Conservation (phyloP, 1,140 invertebrate genomes). For the Penaeus chinensis region DNA sequence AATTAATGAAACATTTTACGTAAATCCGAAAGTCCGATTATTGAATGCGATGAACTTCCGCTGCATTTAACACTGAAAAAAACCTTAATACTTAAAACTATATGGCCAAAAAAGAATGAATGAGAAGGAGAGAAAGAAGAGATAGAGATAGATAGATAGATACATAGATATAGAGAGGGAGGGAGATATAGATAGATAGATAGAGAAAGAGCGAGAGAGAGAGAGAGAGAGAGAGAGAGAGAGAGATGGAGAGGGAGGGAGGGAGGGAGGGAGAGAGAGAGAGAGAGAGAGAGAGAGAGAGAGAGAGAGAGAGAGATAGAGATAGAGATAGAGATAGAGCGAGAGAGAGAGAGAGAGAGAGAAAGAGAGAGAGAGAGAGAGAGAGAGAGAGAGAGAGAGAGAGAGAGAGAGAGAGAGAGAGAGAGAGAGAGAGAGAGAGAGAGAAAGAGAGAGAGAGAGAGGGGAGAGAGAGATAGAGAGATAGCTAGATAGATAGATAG, state of each 20-base stretch:
- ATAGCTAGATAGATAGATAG: neutral
- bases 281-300: neutral
- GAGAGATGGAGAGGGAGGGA: neutral
- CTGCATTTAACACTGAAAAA: no score
- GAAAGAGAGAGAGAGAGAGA: neutral
- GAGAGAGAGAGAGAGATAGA: neutral
- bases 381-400: neutral
- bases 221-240: conserved; percentile 21
- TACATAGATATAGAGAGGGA: no score
- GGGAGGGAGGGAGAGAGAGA: neutral
- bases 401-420: neutral
- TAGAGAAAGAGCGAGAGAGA: neutral
- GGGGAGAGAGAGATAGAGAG: neutral
- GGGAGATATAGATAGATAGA: no score
- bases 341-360: neutral
- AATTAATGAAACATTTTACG: no score
- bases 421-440: neutral
- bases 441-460: neutral
- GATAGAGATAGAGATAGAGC: neutral
- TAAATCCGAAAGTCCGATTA: no score
- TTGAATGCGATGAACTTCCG: no score
- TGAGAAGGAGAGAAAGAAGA: no score
- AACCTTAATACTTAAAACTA: no score
- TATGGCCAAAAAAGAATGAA: no score
- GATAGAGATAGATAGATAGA: no score